Evolutionary conservation across 2,113 vertebrate species (phyloP).

Genomic region (Xiphophorus hellerii): DNA sequence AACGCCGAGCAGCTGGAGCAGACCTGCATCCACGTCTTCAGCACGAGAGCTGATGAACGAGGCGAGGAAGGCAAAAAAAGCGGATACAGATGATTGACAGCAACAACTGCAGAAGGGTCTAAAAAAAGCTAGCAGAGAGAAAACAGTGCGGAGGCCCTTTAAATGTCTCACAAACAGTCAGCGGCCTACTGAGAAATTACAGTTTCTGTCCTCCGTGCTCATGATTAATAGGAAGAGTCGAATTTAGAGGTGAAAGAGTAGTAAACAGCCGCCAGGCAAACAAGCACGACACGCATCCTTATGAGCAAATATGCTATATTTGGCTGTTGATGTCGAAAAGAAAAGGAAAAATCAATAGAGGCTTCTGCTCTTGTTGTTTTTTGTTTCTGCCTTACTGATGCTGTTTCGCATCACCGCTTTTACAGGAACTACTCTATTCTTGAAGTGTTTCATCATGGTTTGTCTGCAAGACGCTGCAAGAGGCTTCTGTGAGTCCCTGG

Average conservation of each 20-base stretch:
- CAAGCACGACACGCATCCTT: constrained; percentile 39
- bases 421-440: constrained; percentile 7
- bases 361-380: not conserved
- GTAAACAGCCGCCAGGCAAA: constrained; percentile 34
- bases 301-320: constrained; percentile 28
- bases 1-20: constrained; percentile 19
- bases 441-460: constrained; percentile 24
- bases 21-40: constrained; percentile 27
- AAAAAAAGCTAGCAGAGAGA: not conserved
- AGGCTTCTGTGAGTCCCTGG: too few species aligned
- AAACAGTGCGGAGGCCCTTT: not conserved
- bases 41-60: not conserved
- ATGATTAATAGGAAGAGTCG: constrained; percentile 30
- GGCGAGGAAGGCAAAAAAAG: constrained; percentile 5
- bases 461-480: not conserved
- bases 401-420: constrained; percentile 22
- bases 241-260: constrained; percentile 33
- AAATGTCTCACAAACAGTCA: constrained; percentile 16
- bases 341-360: not conserved
- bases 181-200: constrained; percentile 18
- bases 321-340: constrained; percentile 19
- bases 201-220: constrained; percentile 1
- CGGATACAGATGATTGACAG: not conserved
- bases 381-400: not conserved
- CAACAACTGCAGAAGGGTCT: not conserved